These are phyloP conservation scores for Phyllotis vaccarum DNA, from an alignment of 2,797 vertebrate genomes.

Conservation along the genomic window DNA sequence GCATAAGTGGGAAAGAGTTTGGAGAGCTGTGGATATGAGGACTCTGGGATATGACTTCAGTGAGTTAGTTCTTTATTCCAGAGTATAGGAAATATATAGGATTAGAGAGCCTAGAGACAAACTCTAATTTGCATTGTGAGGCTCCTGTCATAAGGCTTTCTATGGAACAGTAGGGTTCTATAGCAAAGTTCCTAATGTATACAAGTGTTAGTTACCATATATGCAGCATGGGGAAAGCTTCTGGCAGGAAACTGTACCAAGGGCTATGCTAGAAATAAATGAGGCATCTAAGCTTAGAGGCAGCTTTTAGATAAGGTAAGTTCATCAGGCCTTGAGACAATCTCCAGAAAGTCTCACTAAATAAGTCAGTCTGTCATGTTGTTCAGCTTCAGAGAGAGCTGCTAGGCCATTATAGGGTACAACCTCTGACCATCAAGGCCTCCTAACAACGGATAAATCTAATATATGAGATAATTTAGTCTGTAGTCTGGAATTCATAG, in stretches of 20 bases:
- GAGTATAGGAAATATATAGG: background rate
- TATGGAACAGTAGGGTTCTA: background rate
- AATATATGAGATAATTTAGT: background rate
- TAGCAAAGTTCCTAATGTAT: background rate
- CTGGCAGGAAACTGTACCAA: background rate
- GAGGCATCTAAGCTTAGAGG: background rate
- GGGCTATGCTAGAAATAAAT: background rate
- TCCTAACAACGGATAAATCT: background rate
- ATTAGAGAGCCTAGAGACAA: background rate
- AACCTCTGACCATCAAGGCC: background rate
- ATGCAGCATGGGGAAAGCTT: background rate
- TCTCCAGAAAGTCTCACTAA: background rate
- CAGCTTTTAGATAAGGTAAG: background rate
- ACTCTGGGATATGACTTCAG: background rate
- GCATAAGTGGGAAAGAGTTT: background rate
- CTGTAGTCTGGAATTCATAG: background rate
- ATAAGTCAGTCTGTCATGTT: background rate
- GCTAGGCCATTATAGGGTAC: background rate
- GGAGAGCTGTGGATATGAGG: background rate
- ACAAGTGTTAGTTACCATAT: background rate
- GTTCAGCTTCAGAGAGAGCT: background rate
- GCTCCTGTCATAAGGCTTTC: background rate
- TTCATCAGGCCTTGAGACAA: background rate
- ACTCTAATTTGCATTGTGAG: background rate
- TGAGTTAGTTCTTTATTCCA: too few relatives aligned